Evolutionary conservation across 2,797 vertebrate species (phyloP).

Genomic region (Cyclura pinguis): DNA sequence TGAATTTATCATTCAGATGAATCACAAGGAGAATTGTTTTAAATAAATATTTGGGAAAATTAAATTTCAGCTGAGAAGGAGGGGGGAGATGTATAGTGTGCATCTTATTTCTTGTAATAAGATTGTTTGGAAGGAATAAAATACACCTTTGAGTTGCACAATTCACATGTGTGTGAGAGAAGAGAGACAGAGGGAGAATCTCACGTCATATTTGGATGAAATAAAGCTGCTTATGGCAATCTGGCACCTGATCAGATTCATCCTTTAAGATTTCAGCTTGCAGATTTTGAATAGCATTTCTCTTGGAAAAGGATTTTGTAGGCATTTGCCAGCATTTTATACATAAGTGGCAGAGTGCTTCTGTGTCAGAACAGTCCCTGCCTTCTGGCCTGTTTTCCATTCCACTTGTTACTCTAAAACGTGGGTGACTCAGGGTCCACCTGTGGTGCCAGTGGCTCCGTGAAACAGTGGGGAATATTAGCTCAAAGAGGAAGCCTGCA

Average conservation of each 20-base stretch:
- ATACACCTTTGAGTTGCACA: slow-evolving; percentile 51
- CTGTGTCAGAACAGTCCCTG: background rate
- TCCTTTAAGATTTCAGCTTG: slow-evolving; percentile 50
- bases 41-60: slow-evolving; percentile 75
- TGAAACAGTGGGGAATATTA: too few species aligned
- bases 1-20: slow-evolving; percentile 75
- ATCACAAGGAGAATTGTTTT: slow-evolving; percentile 67
- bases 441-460: too few species aligned
- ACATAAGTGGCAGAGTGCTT: slow-evolving; percentile 35
- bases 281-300: slow-evolving; percentile 50
- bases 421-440: too few species aligned
- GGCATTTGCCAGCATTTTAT: slow-evolving; percentile 17
- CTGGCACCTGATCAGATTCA: slow-evolving; percentile 48
- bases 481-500: too few species aligned
- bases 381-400: slow-evolving; percentile 15
- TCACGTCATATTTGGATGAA: slow-evolving; percentile 41
- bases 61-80: slow-evolving; percentile 76
- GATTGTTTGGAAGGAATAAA: slow-evolving; percentile 68
- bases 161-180: background rate
- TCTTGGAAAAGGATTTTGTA: background rate
- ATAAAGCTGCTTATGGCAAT: slow-evolving; percentile 47
- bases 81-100: slow-evolving; percentile 63
- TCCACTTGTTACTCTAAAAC: background rate
- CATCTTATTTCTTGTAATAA: slow-evolving; percentile 69
- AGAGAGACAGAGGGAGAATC: background rate